These are phyloP conservation scores for Sparidentex hasta DNA, from an alignment of 2,797 vertebrate species.

Conservation along the genomic window DNA sequence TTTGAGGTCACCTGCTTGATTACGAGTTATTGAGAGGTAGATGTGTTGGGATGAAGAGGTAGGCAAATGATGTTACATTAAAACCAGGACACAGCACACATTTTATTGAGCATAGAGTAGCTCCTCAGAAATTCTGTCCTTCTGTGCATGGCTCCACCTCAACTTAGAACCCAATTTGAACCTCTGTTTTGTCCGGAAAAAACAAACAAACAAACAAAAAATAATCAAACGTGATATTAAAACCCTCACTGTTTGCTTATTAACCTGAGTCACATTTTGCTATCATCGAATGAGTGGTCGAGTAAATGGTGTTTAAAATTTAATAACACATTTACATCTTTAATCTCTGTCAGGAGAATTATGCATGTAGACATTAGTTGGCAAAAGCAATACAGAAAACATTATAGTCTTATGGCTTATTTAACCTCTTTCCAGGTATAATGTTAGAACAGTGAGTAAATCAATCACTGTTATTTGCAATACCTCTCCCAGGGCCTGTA, in stretches of 20 bases:
- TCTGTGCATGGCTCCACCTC: no score
- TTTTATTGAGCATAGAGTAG: no score
- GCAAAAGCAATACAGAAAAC: conserved; percentile 1
- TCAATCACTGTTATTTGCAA: conserved; percentile 2
- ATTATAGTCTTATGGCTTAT: background rate
- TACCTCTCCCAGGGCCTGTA: background rate
- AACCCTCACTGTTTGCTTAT: background rate
- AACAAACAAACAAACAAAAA: no score
- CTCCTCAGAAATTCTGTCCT: no score
- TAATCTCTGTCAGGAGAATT: background rate
- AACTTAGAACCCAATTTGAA: no score
- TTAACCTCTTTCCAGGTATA: conserved; percentile 16
- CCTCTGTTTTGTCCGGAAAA: no score
- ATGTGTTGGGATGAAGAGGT: no score
- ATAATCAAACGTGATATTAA: background rate
- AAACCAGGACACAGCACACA: no score
- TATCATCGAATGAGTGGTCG: background rate
- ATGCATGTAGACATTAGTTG: no score
- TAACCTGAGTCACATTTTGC: background rate
- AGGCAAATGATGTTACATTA: no score
- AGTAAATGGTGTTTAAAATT: background rate
- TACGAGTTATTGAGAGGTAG: no score
- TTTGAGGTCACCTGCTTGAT: no score
- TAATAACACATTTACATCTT: background rate
- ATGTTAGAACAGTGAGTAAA: background rate